Base-by-base conservation (phyloP, 1,140 invertebrate genomes). In the Anthonomus grandis region DNA sequence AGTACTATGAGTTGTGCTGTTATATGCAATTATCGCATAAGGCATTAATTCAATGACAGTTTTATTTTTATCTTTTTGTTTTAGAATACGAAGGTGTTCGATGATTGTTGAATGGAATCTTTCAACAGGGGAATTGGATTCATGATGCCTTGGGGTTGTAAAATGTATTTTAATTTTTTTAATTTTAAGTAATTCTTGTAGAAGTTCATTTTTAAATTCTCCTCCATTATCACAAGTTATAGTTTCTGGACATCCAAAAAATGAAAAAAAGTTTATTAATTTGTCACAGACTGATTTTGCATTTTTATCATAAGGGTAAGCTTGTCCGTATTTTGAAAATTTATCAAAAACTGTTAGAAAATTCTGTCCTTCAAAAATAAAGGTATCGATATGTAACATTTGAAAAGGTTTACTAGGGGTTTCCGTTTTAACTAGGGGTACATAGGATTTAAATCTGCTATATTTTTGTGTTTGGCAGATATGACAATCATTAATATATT, bases 231-330 rank as follows among this genome's bases (percentile, higher is more conserved):
- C n/a, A n/a, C n/a, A n/a, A n/a, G n/a, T n/a, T n/a, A n/a, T n/a
- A n/a, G n/a, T n/a, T n/a, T n/a, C n/a, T n/a, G n/a, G n/a, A 65
- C 27, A 13, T 57, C 60, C 17, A 50, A 53, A 52, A 48, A 51
- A 37, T 42, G 41, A 42, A 65, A 64, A 36, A 64, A 60, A 27
- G 52, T n/a, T n/a, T 19, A 63, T 47, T 45, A 64, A 37, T n/a
- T 44, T 37, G 31, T 63, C 54, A 34, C 2, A n/a, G 9, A 48
- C 54, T 18, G 47, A 46, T 4, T 54, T 34, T 0, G 53, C 38
- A 22, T 55, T 54, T 36, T 36, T 39, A 19, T 8, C 9, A 21
- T 49, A 52, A 37, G 22, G 25, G 13, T 56, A 39, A n/a, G 63
- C 63, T 59, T 62, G 59, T 36, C 19, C 59, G 27, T 36, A 44